Evolutionary conservation across 1,140 invertebrate genomes (phyloP).

Genomic region (Eciton burchellii): DNA sequence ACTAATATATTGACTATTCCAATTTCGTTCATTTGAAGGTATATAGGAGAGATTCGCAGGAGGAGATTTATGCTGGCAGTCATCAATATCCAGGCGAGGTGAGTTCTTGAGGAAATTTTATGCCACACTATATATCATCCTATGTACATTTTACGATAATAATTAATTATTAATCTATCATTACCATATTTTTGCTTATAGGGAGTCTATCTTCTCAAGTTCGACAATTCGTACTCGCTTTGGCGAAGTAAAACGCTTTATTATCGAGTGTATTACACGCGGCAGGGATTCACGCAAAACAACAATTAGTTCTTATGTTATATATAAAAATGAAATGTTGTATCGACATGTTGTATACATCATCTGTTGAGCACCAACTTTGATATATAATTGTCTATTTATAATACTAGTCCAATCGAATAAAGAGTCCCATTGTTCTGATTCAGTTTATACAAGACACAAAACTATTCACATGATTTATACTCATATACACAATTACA

Average conservation of each 20-base stretch:
- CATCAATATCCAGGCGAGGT: constrained; percentile 97
- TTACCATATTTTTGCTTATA: constrained; percentile 69
- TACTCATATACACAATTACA: no score
- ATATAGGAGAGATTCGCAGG: constrained; percentile 97
- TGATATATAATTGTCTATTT: constrained; percentile 67
- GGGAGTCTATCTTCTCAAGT: constrained; percentile 99
- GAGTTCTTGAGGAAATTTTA: neutral
- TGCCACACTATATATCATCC: neutral
- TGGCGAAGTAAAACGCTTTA: constrained; percentile 99
- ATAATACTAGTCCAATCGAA: constrained; percentile 79
- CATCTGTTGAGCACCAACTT: constrained; percentile 75
- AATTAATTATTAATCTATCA: constrained; percentile 19
- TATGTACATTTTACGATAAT: neutral
- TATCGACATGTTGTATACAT: constrained; percentile 67
- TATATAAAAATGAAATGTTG: constrained; percentile 51
- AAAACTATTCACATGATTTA: constrained; percentile 48
- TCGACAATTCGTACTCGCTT: constrained; percentile 99
- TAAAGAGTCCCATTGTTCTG: constrained; percentile 63
- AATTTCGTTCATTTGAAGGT: constrained; percentile 92
- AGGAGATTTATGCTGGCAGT: constrained; percentile 98
- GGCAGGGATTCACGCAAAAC: constrained; percentile 80
- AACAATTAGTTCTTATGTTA: constrained; percentile 67
- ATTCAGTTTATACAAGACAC: constrained; percentile 47
- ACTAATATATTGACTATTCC: constrained; percentile 46
- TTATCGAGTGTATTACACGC: constrained; percentile 99